Evolutionary conservation across 35 echinoderm and acorn worm genomes (phyloP).

Genomic region (Strongylocentrotus purpuratus): DNA sequence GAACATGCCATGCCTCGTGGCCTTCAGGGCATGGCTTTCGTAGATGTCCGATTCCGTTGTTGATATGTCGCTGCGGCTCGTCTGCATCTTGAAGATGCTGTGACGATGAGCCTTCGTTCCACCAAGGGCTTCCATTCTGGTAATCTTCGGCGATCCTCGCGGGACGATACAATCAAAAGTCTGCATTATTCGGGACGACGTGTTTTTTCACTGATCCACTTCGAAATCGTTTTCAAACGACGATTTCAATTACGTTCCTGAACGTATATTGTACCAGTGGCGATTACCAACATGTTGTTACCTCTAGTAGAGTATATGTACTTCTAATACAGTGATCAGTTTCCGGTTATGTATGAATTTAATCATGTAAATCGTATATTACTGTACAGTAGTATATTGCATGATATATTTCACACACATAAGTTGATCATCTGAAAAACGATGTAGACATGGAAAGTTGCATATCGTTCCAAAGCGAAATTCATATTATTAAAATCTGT

Average conservation of each 20-base stretch:
- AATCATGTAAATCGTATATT: background rate
- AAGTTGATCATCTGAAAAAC: background rate
- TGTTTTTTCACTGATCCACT: background rate
- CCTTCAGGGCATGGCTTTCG: background rate
- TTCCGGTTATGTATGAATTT: background rate
- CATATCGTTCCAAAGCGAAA: background rate
- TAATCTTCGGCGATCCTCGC: conserved; percentile 24
- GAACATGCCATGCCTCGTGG: conserved; percentile 18
- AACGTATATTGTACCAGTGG: background rate
- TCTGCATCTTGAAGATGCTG: conserved; percentile 51
- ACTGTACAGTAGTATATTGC: background rate
- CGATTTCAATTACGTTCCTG: background rate
- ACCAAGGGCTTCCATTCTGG: background rate
- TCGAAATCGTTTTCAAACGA: background rate
- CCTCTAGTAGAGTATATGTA: too few species aligned
- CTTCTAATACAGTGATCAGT: too few species aligned
- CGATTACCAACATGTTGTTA: background rate
- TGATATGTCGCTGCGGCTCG: background rate
- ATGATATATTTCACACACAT: background rate
- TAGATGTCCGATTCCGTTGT: background rate
- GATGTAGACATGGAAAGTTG: background rate
- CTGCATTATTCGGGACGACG: conserved; percentile 1
- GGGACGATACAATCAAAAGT: conserved; percentile 45
- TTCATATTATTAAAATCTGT: background rate
- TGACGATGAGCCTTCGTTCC: conserved; percentile 1